Percentiles rank a stretch among this genome's conserved stretches.
These are phyloP conservation scores for Melanotaenia boesemani DNA, from an alignment of 2,797 vertebrate species.

Conservation along the genomic window DNA sequence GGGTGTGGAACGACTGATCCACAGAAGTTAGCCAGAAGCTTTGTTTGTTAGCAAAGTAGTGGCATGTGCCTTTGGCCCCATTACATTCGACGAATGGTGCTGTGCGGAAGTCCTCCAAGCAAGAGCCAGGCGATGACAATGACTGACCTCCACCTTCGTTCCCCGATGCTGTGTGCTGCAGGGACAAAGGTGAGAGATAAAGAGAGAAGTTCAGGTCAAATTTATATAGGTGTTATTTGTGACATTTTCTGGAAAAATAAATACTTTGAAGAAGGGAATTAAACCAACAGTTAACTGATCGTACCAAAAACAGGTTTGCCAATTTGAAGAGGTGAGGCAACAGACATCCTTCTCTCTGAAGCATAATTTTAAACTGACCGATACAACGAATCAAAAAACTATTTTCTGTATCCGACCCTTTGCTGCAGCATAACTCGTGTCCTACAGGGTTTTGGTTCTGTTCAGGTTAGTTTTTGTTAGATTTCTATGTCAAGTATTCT, in stretches of 20 bases:
- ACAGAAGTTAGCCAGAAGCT: constrained; percentile 97
- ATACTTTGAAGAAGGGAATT: no score
- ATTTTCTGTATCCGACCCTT: no score
- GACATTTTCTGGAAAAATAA: neutral
- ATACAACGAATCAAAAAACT: no score
- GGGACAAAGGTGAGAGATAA: constrained; percentile 24
- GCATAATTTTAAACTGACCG: no score
- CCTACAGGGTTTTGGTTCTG: no score
- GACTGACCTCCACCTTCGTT: constrained; percentile 97
- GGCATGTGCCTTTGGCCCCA: constrained; percentile 94
- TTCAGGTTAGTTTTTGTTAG: no score
- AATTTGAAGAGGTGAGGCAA: no score
- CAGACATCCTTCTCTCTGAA: no score
- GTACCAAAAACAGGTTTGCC: no score
- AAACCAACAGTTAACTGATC: no score
- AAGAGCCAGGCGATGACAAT: constrained; percentile 96
- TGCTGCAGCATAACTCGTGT: no score
- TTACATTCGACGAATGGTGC: constrained; percentile 98
- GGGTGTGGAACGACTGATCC: constrained; percentile 88
- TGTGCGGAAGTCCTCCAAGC: constrained; percentile 96
- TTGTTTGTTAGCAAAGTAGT: constrained; percentile 97
- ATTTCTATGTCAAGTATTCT: no score
- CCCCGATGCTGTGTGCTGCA: constrained; percentile 94
- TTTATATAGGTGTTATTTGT: neutral
- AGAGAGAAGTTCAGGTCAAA: neutral